Conservation (phyloP, 2,113 vertebrate species). For the Neotragus moschatus region DNA sequence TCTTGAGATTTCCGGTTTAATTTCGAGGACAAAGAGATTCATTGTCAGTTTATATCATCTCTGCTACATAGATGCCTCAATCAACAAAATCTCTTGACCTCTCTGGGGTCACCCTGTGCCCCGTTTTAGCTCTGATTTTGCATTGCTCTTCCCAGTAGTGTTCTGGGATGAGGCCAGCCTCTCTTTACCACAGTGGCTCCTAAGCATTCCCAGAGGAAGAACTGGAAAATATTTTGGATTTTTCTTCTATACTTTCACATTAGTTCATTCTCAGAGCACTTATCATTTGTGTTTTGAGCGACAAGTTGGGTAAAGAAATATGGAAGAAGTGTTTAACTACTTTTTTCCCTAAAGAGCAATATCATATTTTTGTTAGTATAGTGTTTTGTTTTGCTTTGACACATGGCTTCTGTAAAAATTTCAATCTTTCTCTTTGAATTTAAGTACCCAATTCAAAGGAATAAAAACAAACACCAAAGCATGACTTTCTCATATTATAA, state of each 20-base stretch:
- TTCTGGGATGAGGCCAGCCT: not conserved
- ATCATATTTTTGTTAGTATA: conserved; percentile 32
- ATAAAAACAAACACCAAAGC: not conserved
- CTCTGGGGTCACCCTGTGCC: not conserved
- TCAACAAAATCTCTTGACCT: not conserved
- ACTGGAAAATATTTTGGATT: conserved; percentile 55
- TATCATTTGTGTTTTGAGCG: conserved; percentile 29
- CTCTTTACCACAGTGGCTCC: not conserved
- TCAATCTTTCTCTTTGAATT: not conserved
- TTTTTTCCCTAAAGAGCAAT: conserved; percentile 28
- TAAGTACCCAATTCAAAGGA: not conserved
- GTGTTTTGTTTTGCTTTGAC: conserved; percentile 40
- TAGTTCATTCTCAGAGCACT: conserved; percentile 45
- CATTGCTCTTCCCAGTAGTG: not conserved
- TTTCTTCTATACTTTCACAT: conserved; percentile 40
- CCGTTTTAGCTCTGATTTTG: not conserved
- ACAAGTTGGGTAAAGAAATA: conserved; percentile 22
- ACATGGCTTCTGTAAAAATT: conserved; percentile 33
- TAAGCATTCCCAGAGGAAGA: conserved; percentile 29
- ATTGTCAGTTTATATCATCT: conserved; percentile 47
- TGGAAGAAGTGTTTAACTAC: conserved; percentile 9
- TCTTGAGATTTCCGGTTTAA: conserved; percentile 67
- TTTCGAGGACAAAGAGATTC: conserved; percentile 68
- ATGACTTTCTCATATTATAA: not conserved
- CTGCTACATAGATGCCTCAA: not conserved